Conservation (phyloP, 53 echinoderm and acorn worm species). For the Paelopatides confundens region DNA sequence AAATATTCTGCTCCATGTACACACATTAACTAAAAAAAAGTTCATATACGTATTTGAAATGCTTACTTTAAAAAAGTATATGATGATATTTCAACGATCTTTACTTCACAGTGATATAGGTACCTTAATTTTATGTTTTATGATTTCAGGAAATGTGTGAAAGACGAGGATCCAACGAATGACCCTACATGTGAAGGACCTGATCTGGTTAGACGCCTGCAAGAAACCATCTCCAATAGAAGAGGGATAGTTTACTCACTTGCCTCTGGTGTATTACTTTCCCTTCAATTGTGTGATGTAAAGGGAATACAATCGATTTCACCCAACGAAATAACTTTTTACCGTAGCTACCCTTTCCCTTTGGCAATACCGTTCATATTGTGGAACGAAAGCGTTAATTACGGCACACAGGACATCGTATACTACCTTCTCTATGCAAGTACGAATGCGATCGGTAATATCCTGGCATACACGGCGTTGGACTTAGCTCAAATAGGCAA, state of each 20-base stretch:
- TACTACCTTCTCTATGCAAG: not conserved
- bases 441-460: not conserved
- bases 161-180: no score
- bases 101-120: no score
- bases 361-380: not conserved
- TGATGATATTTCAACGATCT: no score
- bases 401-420: not conserved
- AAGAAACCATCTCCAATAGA: not conserved
- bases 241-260: not conserved
- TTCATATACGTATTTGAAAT: no score
- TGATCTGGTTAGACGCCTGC: no score
- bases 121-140: no score
- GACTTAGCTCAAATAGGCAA: constrained; percentile 8
- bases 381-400: not conserved
- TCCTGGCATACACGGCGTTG: not conserved
- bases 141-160: no score
- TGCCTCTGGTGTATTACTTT: not conserved
- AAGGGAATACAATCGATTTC: not conserved
- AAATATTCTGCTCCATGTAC: no score
- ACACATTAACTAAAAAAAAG: no score
- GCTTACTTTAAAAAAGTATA: no score
- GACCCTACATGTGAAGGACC: no score
- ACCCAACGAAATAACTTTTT: not conserved
- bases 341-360: not conserved
- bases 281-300: not conserved